Base-by-base conservation (phyloP, 1,140 invertebrate genomes). In the Aphaenogaster ashmeadi region DNA sequence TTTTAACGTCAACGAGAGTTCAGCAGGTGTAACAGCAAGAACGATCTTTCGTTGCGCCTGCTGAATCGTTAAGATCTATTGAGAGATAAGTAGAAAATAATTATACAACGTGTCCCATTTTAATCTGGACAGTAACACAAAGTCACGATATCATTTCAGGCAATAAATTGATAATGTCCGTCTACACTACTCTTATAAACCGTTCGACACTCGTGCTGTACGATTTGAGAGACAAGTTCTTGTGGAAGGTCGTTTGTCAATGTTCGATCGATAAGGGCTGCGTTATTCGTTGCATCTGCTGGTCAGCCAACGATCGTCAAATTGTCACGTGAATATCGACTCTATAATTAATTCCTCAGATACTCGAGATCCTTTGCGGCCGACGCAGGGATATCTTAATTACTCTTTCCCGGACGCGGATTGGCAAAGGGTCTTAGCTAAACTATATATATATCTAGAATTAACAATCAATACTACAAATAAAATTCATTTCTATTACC, bases 281-380 rank as follows among this genome's bases (percentile, higher is more conserved):
- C 56, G 7, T 47, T 21, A 80, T 87, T 0, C 27, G 36, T 11
- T 90, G 89, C 33, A 44, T 91, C 3, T 80, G 84, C 58, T 94
- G 93, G 93, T 88, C 88, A 5, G 66, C 87, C 8, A 7, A 84
- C 0, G 92, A 94, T 44, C 64, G 69, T 27, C 66, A 86, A 1
- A 69, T 93, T 2, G 64, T 93, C 6, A 87, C 58, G 93, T 94
- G 71, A 93, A 84, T 71, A 60, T 81, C 44, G 15, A 50, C 2
- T 36, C 2, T 56, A 52, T 18, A 3, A 44, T 67, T 41, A 66
- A 66, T 66, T 8, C 18, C 15, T 41, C 3, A 8, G 4, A n/a
- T 5, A n/a, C 38, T 66, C 33, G 33, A 62, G 13, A 36, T 64
- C 18, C 58, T 33, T 60, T 60, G n/a, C 0, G n/a, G 11, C 4